Evolutionary conservation across 2,888 invertebrate genomes (phyloP), one percentile per base, ranked within the genome.

Genomic region (Callyntrura guangdongensis): DNA sequence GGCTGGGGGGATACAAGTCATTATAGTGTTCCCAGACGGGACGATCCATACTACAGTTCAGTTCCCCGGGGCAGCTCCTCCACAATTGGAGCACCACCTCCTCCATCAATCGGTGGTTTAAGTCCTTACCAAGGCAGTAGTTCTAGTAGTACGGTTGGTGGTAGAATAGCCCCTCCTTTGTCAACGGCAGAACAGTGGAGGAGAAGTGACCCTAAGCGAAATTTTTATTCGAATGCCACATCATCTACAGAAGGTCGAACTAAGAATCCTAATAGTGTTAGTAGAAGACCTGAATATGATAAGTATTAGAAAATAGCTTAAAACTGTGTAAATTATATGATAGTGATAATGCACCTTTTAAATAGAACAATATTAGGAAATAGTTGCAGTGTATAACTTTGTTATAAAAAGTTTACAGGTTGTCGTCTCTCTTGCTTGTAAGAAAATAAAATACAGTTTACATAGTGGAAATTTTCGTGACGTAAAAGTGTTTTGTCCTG

Each of bases 121-220:
- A 87, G 84, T 9, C 88, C 91, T 12, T 88, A 91, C 47, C 91
- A 87, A 87, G 49, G 83, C 17, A 87, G 91, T 69, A 91, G 90
- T 82, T 81, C 81, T 77, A 67, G 86, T 86, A 86, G 86, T 81
- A 79, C 72, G 0, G 86, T 81, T 53, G 86, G 86, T 9, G 92
- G 91, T 36, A 64, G 92, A 9, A 91, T 92, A 36, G 92, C 92
- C 11, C 92, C 92, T 22, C 92, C 92, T 3, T 79, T 92, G 25
- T 85, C 87, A 12, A 88, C 84, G 53, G 74, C 90, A 9, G 89
- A 89, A 27, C 56, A 88, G n/a, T 91, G 92, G 92, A 88, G 92
- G n/a, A 47, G 92, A 64, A 92, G 86, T 53, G 89, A 92, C 49
- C 88, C 92, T 11, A 92, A 92, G 59, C 59, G 92, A 49, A 86